Conservation (phyloP, 1,140 invertebrate species). For the Papilio glaucus region DNA sequence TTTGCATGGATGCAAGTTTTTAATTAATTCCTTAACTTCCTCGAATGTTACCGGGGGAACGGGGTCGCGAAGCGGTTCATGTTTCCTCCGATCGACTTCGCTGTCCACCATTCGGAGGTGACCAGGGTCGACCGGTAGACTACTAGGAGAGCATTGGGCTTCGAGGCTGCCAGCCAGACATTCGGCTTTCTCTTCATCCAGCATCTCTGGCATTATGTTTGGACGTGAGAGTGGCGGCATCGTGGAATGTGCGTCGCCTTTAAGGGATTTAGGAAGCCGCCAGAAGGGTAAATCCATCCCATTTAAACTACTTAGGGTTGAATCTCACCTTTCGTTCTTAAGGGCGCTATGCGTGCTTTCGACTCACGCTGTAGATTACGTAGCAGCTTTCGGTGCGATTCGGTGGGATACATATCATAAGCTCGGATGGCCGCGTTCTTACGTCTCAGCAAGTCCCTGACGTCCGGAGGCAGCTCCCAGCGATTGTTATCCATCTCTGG, state of each 20-base stretch:
- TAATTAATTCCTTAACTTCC: too few relatives aligned
- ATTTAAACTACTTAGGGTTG: conserved; percentile 5
- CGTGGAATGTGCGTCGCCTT: background rate
- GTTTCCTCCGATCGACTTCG: too few relatives aligned
- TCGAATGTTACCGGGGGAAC: too few relatives aligned
- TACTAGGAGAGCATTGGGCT: too few relatives aligned
- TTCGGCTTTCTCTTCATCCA: too few relatives aligned
- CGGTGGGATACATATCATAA: background rate
- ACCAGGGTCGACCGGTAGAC: too few relatives aligned
- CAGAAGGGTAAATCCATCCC: background rate
- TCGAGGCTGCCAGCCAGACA: too few relatives aligned
- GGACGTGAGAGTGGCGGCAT: conserved; percentile 35
- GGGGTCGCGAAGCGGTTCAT: too few relatives aligned
- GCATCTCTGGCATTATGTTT: background rate
- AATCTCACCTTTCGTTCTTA: conserved; percentile 28
- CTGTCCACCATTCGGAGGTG: too few relatives aligned
- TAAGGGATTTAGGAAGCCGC: conserved; percentile 1
- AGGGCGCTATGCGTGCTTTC: conserved; percentile 24
- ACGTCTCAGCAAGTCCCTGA: background rate
- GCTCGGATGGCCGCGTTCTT: conserved; percentile 30
- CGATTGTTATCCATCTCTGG: background rate
- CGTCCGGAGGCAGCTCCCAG: background rate
- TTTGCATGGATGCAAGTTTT: too few relatives aligned
- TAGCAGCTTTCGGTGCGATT: background rate
- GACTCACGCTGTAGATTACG: background rate